Evolutionary conservation across 2,888 invertebrate genomes (phyloP).

Genomic region (Morpho achilles): DNA sequence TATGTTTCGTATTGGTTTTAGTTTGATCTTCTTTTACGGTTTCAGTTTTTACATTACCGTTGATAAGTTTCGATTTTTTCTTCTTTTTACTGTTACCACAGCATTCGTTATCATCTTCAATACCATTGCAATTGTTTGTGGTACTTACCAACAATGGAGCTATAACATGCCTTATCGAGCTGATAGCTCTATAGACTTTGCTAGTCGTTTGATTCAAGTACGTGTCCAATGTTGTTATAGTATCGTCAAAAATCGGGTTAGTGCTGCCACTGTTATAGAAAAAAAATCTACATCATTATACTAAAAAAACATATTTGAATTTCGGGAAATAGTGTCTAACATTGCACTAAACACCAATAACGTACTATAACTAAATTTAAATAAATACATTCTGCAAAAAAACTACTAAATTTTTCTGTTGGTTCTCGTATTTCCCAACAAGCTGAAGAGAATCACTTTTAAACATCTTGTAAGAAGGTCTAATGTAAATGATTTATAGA

Average conservation of each 20-base stretch:
- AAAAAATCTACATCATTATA: neutral
- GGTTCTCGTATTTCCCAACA: no score
- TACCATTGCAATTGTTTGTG: constrained; percentile 12
- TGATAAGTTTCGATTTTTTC: constrained; percentile 23
- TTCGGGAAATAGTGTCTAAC: no score
- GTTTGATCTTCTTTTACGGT: constrained; percentile 31
- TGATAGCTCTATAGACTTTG: constrained; percentile 50
- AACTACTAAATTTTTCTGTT: no score
- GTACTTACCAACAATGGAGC: constrained; percentile 31
- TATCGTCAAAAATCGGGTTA: constrained; percentile 34
- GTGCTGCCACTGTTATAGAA: constrained; percentile 42
- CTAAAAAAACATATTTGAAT: no score
- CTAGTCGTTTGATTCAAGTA: constrained; percentile 32
- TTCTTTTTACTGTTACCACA: constrained; percentile 25
- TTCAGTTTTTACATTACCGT: constrained; percentile 18
- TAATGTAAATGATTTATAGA: no score
- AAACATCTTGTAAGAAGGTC: no score
- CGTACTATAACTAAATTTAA: no score
- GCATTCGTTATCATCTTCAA: constrained; percentile 25
- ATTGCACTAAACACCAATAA: no score
- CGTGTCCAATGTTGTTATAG: constrained; percentile 30
- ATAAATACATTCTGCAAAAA: no score
- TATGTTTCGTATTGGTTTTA: constrained; percentile 28
- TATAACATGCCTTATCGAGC: constrained; percentile 41
- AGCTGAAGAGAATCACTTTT: no score